A percentile compares a stretch with the other conserved stretches of the same genome.
These are phyloP conservation scores for Tetragnatha montana DNA, from an alignment of 2,888 invertebrate species.

Conservation along the genomic window DNA sequence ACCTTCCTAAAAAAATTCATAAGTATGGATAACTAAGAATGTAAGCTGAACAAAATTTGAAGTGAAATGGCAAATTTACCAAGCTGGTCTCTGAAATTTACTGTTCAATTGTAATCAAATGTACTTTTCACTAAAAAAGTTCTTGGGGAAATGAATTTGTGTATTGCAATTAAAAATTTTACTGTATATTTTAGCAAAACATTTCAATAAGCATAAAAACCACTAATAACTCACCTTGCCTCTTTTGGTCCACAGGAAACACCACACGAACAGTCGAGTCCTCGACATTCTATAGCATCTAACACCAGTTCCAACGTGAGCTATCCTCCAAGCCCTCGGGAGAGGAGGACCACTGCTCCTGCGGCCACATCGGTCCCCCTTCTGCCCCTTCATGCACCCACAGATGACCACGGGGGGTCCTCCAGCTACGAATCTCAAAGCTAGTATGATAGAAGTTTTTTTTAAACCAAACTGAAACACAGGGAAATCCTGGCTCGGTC, in stretches of 20 bases:
- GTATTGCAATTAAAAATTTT: too few species aligned
- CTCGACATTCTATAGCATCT: conserved; percentile 84
- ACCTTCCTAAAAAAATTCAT: too few species aligned
- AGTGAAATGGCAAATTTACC: too few species aligned
- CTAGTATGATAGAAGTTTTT: conserved; percentile 36
- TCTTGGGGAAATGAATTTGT: background rate
- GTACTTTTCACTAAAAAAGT: background rate
- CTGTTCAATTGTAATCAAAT: background rate
- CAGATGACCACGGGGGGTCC: conserved; percentile 64
- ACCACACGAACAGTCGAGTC: conserved; percentile 77
- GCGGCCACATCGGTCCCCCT: conserved; percentile 63
- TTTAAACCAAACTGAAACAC: background rate
- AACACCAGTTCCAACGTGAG: conserved; percentile 86
- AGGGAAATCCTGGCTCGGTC: background rate
- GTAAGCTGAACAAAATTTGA: too few species aligned
- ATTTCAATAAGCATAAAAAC: too few species aligned
- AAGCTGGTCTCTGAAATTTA: background rate
- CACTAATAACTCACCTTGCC: background rate
- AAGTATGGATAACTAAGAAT: too few species aligned
- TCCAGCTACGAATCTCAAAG: conserved; percentile 71
- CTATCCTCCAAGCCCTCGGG: conserved; percentile 79
- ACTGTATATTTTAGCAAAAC: too few species aligned
- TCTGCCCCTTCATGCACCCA: conserved; percentile 54
- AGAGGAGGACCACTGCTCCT: conserved; percentile 64
- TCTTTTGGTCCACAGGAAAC: conserved; percentile 40